Conservation (phyloP, 2,113 vertebrate species). For the Poicephalus meyeri region DNA sequence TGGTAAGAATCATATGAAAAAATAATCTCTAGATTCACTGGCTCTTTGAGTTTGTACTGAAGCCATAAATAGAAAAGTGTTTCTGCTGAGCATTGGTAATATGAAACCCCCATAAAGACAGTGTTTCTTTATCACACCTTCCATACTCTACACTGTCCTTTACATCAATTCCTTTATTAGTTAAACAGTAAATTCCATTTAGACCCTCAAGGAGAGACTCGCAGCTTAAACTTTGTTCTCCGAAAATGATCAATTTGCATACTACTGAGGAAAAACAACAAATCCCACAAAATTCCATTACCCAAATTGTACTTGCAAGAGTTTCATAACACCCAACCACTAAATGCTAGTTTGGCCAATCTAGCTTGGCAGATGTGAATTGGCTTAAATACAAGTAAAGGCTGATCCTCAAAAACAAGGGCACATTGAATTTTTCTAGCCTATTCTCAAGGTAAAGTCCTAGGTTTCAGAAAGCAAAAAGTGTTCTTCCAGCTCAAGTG, state of each 20-base stretch:
- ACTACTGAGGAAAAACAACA: conserved; percentile 9
- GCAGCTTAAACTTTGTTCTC: not conserved
- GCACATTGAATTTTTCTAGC: not conserved
- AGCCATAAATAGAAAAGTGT: conserved; percentile 46
- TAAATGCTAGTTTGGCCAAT: not conserved
- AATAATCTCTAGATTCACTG: conserved; percentile 58
- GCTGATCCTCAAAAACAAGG: not conserved
- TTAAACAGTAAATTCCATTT: conserved; percentile 64
- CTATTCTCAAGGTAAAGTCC: not conserved
- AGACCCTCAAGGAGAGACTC: conserved; percentile 4
- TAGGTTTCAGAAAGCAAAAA: not conserved
- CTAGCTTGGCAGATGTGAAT: not conserved
- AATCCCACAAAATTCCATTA: conserved; percentile 22
- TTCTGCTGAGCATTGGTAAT: conserved; percentile 69
- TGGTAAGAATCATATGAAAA: conserved; percentile 77
- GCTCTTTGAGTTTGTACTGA: conserved; percentile 56
- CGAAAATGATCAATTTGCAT: conserved; percentile 12
- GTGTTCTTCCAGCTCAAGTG: not conserved
- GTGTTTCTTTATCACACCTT: conserved; percentile 63
- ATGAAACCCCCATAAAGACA: conserved; percentile 66
- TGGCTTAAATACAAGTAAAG: not conserved
- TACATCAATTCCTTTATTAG: conserved; percentile 64
- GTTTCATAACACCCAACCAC: not conserved
- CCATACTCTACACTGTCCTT: conserved; percentile 32
- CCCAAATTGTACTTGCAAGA: not conserved